Evolutionary conservation across 2,797 vertebrate species (phyloP), one percentile per base, ranked within the genome.

Genomic region (Galagoides demidoff): DNA sequence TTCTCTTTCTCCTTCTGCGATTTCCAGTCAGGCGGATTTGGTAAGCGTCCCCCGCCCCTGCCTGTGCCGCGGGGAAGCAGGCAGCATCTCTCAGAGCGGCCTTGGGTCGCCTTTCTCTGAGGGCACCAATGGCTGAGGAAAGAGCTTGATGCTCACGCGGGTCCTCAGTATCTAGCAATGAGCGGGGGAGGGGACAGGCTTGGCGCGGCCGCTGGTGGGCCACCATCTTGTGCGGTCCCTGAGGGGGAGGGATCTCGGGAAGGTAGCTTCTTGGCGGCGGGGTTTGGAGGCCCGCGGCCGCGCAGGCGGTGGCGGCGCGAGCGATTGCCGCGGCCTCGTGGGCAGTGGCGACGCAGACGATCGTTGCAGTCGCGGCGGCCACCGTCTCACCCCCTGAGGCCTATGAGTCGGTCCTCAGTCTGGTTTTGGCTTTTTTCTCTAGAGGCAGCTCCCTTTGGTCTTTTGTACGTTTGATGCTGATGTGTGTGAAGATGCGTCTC

Each of bases 141-240:
- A 71, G 85, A 59, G 52, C 86, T 45, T 19, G 17, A 59, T 29
- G 57, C 63, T 7, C 55, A 61, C 25, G 84, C 39, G 27, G 55
- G 11, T 85, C 31, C 19, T 14, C 37, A 3, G 83, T 66, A 49
- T 55, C 2, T 9, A 25, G 27, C 8, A 7, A 31, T 34, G 45
- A 27, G 88, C 63, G 96, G 91, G 89, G 94, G 91, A 93, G 85
- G 90, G 85, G 79, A 63, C 43, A 49, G 73, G 78, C 23, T 93
- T 81, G 52, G 94, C 61, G 17, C 31, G 17, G 70, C 52, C 61
- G 85, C 68, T 83, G 84, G 89, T 93, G 95, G 97, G 88, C 97
- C 97, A 94, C 97, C 97, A 97, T 97, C 37, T 96, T 97, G 96
- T 52, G 74, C 83, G 17, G 27, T 66, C 37, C 43, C 20, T 4